Evolutionary conservation across 2,888 invertebrate genomes (phyloP), one percentile per base, ranked within the genome.

Genomic region (Eudemis profundana): DNA sequence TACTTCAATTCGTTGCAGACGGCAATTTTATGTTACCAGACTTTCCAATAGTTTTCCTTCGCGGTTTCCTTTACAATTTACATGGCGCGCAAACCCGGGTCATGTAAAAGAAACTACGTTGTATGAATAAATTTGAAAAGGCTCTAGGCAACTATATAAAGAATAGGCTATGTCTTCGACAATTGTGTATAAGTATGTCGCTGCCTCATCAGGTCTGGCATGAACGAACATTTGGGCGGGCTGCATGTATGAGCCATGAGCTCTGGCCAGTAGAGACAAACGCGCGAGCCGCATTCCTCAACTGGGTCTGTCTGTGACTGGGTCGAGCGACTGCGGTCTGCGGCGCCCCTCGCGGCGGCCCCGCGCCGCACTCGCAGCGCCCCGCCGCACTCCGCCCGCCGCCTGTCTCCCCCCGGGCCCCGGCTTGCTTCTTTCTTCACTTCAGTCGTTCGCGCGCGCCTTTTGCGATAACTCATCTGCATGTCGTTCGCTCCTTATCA

Each of bases 221-320:
- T 46, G 33, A 21, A 14, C n/a, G 12, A 23, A 23, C 47, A 29
- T 29, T n/a, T 49, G 49, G 49, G 40, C 40, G 47, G 10, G 47
- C 10, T 49, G 49, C 40, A 51, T 29, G 14, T 14, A 33, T 53
- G 46, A 33, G 19, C 44, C 59, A 15, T 29, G 42, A 27, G 44
- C 51, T 21, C 15, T 10, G 15, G 49, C 49, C 56, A 42, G 29
- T 56, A 44, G 50, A 59, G 23, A 50, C 59, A 83, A 89, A 86
- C 86, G 81, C 83, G 86, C 88, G 83, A 84, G 89, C 85, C 87
- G 84, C 90, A 89, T 89, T 89, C 89, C 89, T 82, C 85, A 85
- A 86, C 85, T 87, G 83, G 89, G 89, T 87, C 64, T 54, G 29
- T 38, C 66, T 59, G 57, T 57, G 51, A 50, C 56, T 59, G 59